Conservation (phyloP, 1,140 invertebrate genomes). For the Bombus confusus region DNA sequence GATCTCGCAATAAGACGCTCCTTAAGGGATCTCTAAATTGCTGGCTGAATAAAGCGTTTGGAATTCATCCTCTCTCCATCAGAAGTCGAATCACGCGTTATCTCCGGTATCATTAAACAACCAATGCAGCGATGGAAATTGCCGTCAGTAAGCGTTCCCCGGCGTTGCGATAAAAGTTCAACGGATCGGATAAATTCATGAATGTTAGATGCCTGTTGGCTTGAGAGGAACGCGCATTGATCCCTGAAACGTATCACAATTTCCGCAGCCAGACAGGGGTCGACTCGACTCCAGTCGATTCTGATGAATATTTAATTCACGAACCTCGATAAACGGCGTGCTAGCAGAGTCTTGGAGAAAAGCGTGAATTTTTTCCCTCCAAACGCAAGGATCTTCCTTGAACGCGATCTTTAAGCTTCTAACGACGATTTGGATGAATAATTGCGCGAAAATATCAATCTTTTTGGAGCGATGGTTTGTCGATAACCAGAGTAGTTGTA, state of each 20-base stretch:
- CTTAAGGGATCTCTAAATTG: neutral
- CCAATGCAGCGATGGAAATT: slow-evolving; percentile 2
- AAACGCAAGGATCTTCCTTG: neutral
- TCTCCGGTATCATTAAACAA: neutral
- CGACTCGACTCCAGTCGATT: slow-evolving; percentile 19
- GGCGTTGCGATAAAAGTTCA: slow-evolving; percentile 21
- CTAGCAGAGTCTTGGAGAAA: neutral
- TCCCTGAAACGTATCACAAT: slow-evolving; percentile 33
- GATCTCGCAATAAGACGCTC: neutral
- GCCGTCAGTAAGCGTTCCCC: neutral
- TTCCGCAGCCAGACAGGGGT: neutral
- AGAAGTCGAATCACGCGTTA: neutral
- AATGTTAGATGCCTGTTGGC: slow-evolving; percentile 29
- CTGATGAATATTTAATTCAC: slow-evolving; percentile 29
- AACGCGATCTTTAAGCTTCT: neutral
- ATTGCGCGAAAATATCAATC: neutral
- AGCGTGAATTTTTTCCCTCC: neutral
- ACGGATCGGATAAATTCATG: slow-evolving; percentile 36
- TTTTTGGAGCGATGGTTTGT: neutral
- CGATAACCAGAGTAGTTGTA: neutral
- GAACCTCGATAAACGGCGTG: slow-evolving; percentile 11
- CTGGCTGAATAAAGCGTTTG: neutral
- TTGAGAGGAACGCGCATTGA: neutral
- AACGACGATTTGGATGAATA: neutral
- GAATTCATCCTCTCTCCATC: neutral